Evolutionary conservation across 2,888 invertebrate species (phyloP), one percentile per base, ranked within the genome.

Genomic region (Phaonia tiefii): DNA sequence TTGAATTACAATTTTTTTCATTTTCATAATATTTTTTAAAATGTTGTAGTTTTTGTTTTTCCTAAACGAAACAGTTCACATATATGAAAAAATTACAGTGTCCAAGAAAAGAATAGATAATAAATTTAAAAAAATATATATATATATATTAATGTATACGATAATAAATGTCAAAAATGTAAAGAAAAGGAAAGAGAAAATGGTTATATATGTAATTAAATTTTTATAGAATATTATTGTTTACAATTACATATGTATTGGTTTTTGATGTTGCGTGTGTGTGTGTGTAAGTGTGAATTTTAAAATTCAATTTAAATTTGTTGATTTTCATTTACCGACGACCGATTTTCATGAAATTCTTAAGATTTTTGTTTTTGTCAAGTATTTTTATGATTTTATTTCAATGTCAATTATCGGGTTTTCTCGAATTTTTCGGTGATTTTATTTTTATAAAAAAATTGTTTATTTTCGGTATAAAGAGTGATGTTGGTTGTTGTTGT

Each of bases 161-260:
- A 69, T 31, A 73, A 67, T 76, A 78, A 78, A 46, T 25, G 37
- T 69, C 25, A 25, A 22, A 20, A 17, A 51, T 25, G 54, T 39
- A 63, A 20, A 42, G 15, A 17, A 60, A 60, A 60, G 60, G 37
- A 22, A 56, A 60, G 63, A 69, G 46, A 67, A 25, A 79, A 49
- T 54, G 69, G 39, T 66, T 77, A 76, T 54, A 13, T 51, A 51
- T 66, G 78, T 72, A 75, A 54, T 44, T 83, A 63, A 60, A n/a
- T n/a, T n/a, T 80, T 66, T 70, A 80, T 80, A 49, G 70, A 58
- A 46, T 67, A 63, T 70, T 80, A 74, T 73, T 72, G 73, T 72
- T 82, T 80, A 78, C 73, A 80, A 78, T 80, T 76, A 75, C 70
- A 67, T 74, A 71, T 66, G 37, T 63, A 70, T 69, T 54, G 69